Evolutionary conservation across 2,888 invertebrate species (phyloP).

Genomic region (Nephrotoma flavescens): DNA sequence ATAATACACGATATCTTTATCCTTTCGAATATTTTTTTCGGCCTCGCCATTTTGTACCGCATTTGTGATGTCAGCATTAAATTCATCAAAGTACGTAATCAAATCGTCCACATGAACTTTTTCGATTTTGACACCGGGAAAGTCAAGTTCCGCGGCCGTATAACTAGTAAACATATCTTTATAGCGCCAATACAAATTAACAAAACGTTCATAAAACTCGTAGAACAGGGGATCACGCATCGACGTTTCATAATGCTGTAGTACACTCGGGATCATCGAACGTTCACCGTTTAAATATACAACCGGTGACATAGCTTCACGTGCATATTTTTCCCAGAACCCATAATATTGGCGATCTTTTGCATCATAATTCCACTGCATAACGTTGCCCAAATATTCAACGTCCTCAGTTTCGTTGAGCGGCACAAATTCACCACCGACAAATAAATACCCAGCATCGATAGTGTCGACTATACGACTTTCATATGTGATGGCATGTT

Average conservation of each 20-base stretch:
- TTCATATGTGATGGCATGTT: constrained; percentile 25
- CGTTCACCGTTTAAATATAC: neutral
- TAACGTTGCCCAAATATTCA: constrained; percentile 46
- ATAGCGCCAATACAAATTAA: constrained; percentile 41
- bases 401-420: constrained; percentile 31
- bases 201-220: constrained; percentile 46
- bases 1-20: constrained; percentile 30
- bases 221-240: constrained; percentile 62
- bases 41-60: constrained; percentile 33
- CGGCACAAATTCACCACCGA: neutral
- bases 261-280: constrained; percentile 37
- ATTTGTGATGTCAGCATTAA: constrained; percentile 47
- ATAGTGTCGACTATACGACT: constrained; percentile 35
- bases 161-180: constrained; percentile 45
- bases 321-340: constrained; percentile 39
- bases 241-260: constrained; percentile 48
- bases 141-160: constrained; percentile 40
- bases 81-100: constrained; percentile 49
- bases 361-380: constrained; percentile 49
- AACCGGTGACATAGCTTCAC: constrained; percentile 39
- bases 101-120: constrained; percentile 43
- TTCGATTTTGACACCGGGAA: constrained; percentile 44
- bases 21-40: neutral
- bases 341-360: constrained; percentile 43
- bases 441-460: constrained; percentile 31